These are phyloP conservation scores for Anser cygnoides DNA, from an alignment of 2,113 vertebrate species.

Conservation along the genomic window DNA sequence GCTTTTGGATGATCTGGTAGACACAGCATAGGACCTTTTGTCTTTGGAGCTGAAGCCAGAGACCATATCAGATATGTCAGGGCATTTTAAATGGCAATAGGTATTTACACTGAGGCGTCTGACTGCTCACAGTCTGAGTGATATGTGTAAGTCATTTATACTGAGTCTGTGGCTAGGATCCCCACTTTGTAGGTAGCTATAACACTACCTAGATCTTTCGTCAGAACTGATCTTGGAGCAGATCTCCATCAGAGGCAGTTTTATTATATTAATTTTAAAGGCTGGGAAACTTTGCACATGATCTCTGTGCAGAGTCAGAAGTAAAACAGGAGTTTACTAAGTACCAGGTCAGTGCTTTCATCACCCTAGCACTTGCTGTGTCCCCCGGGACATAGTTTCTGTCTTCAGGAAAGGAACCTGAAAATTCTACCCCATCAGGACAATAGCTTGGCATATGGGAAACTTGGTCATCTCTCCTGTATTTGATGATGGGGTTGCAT, in stretches of 20 bases:
- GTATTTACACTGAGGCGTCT: neutral
- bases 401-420: neutral
- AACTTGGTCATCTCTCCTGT: neutral
- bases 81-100: neutral
- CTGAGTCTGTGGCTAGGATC: neutral
- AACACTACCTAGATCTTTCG: neutral
- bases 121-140: neutral
- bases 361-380: rapidly evolving
- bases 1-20: neutral
- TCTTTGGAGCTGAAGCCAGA: neutral
- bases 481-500: slow-evolving; percentile 4
- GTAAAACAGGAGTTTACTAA: rapidly evolving
- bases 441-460: neutral
- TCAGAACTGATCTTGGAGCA: neutral
- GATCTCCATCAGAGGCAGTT: neutral
- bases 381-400: neutral
- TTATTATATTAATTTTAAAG: neutral
- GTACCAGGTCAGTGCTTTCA: neutral
- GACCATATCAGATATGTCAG: neutral
- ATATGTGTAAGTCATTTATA: rapidly evolving
- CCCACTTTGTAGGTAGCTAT: rapidly evolving
- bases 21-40: neutral
- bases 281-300: rapidly evolving
- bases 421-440: neutral
- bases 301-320: neutral